phyloP scores from a whole-genome alignment of 1,140 invertebrate species.

The Macrotrachela quadricornifera region DNA sequence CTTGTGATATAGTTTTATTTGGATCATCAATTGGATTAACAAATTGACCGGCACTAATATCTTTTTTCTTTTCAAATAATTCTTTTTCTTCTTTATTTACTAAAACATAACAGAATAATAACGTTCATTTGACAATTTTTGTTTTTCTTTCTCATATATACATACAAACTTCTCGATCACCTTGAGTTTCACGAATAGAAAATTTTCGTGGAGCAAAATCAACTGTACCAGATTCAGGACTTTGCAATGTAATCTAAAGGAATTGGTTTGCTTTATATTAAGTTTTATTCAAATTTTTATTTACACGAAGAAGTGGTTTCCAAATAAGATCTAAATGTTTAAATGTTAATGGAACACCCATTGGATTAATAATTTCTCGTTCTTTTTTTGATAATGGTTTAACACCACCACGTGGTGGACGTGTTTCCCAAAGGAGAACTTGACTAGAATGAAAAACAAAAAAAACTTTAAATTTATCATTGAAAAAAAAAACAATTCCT shows the following conservation, averaged over 20 bases:
- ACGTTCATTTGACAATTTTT: no score
- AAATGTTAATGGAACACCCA: slow-evolving; percentile 16
- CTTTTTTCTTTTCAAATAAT: slow-evolving; percentile 11
- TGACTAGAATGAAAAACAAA: background rate
- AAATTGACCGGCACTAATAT: slow-evolving; percentile 14
- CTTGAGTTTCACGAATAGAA: slow-evolving; percentile 25
- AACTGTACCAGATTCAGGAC: slow-evolving; percentile 24
- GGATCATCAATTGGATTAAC: background rate
- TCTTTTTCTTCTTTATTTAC: slow-evolving; percentile 13
- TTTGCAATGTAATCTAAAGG: slow-evolving; percentile 17
- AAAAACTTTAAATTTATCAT: slow-evolving; percentile 13
- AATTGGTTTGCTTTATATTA: no score
- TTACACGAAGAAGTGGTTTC: slow-evolving; percentile 21
- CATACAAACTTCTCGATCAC: slow-evolving; percentile 13
- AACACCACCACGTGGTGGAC: slow-evolving; percentile 15
- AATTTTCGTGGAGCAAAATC: slow-evolving; percentile 28
- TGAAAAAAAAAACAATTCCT: slow-evolving; percentile 8
- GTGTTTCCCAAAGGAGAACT: slow-evolving; percentile 28
- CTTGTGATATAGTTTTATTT: slow-evolving; percentile 7
- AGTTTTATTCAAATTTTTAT: background rate
- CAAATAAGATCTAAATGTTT: slow-evolving; percentile 26
- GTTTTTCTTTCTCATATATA: slow-evolving; percentile 12
- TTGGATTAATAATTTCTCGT: slow-evolving; percentile 5
- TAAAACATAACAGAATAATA: no score
- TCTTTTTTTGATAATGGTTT: slow-evolving; percentile 17